Evolutionary conservation across 2,113 vertebrate genomes (phyloP).

Genomic region (Numida meleagris): DNA sequence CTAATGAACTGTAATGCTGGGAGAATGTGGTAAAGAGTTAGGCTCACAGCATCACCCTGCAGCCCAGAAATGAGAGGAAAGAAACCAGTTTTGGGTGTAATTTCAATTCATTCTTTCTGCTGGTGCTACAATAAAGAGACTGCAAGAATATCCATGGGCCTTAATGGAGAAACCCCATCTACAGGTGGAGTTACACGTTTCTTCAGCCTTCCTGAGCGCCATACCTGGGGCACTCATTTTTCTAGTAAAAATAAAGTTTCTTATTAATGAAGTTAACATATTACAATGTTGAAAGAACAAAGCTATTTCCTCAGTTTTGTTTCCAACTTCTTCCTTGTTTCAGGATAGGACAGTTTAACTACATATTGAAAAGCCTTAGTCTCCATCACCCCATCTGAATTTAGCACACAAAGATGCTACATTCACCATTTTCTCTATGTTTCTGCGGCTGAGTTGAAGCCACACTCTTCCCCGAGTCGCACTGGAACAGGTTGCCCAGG

Average conservation of each 20-base stretch:
- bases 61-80: background rate
- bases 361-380: background rate
- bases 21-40: fast-evolving
- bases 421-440: background rate
- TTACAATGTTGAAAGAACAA: background rate
- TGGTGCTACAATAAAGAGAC: background rate
- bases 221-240: background rate
- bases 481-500: too few relatives aligned
- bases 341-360: background rate
- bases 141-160: background rate
- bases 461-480: background rate
- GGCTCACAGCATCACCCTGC: background rate
- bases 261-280: background rate
- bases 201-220: background rate
- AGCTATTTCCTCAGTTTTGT: background rate
- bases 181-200: background rate
- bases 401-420: background rate
- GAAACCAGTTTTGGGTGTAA: background rate
- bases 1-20: background rate
- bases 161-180: background rate
- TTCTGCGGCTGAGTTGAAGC: background rate
- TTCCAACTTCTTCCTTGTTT: background rate
- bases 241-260: background rate
- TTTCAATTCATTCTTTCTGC: background rate
- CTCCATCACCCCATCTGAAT: background rate